Percentiles rank a stretch among this genome's conserved stretches.
Conservation (phyloP, 2,888 invertebrate species). For the Athalia rosae region DNA sequence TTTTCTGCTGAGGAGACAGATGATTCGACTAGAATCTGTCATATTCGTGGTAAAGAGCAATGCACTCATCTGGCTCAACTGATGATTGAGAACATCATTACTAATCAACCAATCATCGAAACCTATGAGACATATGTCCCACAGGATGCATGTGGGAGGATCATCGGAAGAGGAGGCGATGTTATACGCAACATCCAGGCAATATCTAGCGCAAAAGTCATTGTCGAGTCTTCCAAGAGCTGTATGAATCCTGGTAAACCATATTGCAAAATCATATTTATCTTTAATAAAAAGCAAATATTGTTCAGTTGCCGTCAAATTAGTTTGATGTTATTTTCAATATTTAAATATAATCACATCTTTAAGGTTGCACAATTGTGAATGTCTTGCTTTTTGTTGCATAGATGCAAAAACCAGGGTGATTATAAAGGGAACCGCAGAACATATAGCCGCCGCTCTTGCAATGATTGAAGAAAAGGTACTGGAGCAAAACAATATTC, state of each 20-base stretch:
- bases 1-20: slow-evolving; percentile 75
- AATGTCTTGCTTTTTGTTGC: slow-evolving; percentile 43
- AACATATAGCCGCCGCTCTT: slow-evolving; percentile 85
- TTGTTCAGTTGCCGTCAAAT: too few species aligned
- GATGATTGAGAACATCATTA: slow-evolving; percentile 81
- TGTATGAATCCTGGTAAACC: slow-evolving; percentile 53
- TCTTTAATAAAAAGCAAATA: not conserved
- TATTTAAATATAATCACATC: too few species aligned
- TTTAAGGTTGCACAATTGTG: too few species aligned
- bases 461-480: slow-evolving; percentile 84
- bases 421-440: slow-evolving; percentile 80
- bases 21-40: slow-evolving; percentile 79
- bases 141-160: slow-evolving; percentile 79
- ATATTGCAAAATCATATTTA: too few species aligned
- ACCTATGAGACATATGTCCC: slow-evolving; percentile 83
- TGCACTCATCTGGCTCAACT: slow-evolving; percentile 83
- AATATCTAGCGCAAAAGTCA: slow-evolving; percentile 83
- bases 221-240: slow-evolving; percentile 73
- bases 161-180: slow-evolving; percentile 86
- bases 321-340: too few species aligned
- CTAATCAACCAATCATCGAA: slow-evolving; percentile 81
- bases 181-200: slow-evolving; percentile 83
- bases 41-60: slow-evolving; percentile 82
- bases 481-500: slow-evolving; percentile 66
- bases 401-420: slow-evolving; percentile 66